A percentile compares a stretch with the other conserved stretches of the same genome.
Conservation (phyloP, 2,797 vertebrate species). For the Australoheros facetus region DNA sequence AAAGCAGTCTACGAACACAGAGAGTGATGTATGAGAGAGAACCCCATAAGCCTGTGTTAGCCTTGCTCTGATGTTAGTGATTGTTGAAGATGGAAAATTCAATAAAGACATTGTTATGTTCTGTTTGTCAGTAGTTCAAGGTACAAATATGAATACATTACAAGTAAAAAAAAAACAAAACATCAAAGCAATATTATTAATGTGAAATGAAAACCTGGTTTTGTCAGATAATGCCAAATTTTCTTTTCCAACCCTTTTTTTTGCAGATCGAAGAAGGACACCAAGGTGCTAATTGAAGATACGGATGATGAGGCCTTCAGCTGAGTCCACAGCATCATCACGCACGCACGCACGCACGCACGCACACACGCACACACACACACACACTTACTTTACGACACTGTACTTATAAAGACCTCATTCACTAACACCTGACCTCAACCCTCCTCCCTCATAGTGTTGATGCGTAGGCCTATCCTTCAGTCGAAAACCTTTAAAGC, state of each 20-base stretch:
- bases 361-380: constrained; percentile 29
- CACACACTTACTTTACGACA: constrained; percentile 11
- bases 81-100: too few relatives aligned
- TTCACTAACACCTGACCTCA: constrained; percentile 32
- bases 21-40: too few relatives aligned
- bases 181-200: too few relatives aligned
- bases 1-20: background rate
- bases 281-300: constrained; percentile 97
- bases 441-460: constrained; percentile 4
- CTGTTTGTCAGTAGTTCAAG: background rate
- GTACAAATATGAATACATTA: too few relatives aligned
- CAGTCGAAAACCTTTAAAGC: constrained; percentile 40
- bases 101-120: background rate
- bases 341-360: background rate
- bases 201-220: background rate
- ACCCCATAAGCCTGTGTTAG: too few relatives aligned
- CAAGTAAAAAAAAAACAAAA: background rate
- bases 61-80: too few relatives aligned
- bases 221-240: background rate
- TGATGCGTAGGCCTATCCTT: constrained; percentile 5
- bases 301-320: constrained; percentile 96
- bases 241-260: background rate
- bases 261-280: constrained; percentile 93
- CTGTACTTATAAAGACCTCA: constrained; percentile 64
- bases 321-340: constrained; percentile 74